Conservation (phyloP, 2,113 vertebrate genomes). For the Sula dactylatra region DNA sequence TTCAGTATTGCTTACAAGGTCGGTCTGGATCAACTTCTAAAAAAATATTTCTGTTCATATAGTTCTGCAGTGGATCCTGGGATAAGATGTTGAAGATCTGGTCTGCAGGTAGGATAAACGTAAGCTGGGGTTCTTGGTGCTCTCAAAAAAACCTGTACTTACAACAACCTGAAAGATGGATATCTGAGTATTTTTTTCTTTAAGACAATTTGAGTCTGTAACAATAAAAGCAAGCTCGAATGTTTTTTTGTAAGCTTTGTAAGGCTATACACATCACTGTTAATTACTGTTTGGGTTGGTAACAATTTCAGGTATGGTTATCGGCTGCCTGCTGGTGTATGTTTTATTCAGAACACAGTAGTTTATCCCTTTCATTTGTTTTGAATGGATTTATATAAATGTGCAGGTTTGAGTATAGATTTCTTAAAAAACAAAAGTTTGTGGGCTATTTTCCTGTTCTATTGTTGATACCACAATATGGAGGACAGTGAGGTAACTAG, state of each 20-base stretch:
- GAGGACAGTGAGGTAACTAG: background rate
- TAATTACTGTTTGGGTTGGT: background rate
- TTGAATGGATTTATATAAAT: background rate
- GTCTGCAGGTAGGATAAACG: conserved; percentile 86
- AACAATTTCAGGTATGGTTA: background rate
- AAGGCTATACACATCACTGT: background rate
- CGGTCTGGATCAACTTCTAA: background rate
- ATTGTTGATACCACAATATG: background rate
- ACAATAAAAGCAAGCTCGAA: background rate
- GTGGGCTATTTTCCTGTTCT: background rate
- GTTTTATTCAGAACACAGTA: background rate
- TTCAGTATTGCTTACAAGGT: background rate
- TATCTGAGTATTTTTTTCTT: background rate
- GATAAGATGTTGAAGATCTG: conserved; percentile 99
- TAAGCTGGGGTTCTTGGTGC: background rate
- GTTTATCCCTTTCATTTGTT: background rate
- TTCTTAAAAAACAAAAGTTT: background rate
- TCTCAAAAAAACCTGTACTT: background rate
- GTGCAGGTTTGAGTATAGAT: background rate
- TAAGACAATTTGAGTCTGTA: background rate
- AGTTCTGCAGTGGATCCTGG: conserved; percentile 99
- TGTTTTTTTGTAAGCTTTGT: background rate
- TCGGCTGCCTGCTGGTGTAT: background rate
- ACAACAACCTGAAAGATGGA: background rate
- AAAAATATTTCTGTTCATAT: background rate